Conservation (phyloP, 2,888 invertebrate species). For the Acleris emargana region DNA sequence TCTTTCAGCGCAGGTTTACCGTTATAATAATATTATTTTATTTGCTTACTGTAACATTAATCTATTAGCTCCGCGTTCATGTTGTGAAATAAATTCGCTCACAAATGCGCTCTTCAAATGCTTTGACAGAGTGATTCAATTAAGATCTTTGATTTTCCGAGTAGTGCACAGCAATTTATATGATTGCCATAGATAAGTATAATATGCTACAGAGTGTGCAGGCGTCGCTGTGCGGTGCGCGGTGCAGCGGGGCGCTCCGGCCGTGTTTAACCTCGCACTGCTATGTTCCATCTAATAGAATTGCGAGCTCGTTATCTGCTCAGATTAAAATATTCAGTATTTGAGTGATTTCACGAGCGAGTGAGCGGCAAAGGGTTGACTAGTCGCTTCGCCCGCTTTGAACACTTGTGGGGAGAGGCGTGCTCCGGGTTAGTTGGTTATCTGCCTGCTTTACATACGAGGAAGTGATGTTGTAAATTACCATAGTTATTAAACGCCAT, state of each 20-base stretch:
- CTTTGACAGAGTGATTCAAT: constrained; percentile 19
- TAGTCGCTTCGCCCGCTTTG: constrained; percentile 81
- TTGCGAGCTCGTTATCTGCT: constrained; percentile 83
- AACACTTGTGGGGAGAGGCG: constrained; percentile 76
- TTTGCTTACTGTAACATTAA: background rate
- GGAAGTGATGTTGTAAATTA: constrained; percentile 59
- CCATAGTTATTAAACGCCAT: constrained; percentile 49
- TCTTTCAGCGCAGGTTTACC: no score
- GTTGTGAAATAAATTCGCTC: constrained; percentile 1
- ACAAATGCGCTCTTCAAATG: background rate
- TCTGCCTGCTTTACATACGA: constrained; percentile 67
- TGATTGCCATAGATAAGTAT: constrained; percentile 14
- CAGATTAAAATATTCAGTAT: constrained; percentile 85
- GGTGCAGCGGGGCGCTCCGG: constrained; percentile 46
- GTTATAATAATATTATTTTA: background rate
- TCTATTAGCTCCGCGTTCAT: background rate
- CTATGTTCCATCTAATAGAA: constrained; percentile 83
- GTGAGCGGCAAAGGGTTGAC: constrained; percentile 83
- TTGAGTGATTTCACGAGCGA: constrained; percentile 84
- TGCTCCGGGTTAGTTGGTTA: constrained; percentile 55
- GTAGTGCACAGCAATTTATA: constrained; percentile 19
- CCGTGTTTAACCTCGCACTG: constrained; percentile 75
- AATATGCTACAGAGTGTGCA: background rate
- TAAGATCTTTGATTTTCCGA: constrained; percentile 26
- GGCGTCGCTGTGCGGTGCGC: constrained; percentile 3